Base-by-base conservation (phyloP, 2,797 vertebrate genomes). In the Pelochelys cantorii region DNA sequence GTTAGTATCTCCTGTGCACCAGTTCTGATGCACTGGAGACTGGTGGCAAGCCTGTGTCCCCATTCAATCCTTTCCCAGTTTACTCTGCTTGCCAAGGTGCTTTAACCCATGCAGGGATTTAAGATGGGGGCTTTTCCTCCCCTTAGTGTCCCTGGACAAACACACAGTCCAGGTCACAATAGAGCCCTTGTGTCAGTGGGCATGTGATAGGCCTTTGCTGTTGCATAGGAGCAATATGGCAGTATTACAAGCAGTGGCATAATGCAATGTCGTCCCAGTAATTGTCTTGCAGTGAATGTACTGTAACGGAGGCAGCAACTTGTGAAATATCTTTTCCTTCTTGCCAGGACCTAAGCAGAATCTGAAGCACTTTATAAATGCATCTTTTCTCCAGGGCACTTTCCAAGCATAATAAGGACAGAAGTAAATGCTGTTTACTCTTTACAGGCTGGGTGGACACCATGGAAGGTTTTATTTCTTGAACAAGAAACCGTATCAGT, bases 391-490 rank as follows among this genome's bases (percentile, higher is more conserved):
- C 90, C 92, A 92, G 56, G 90, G 59, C 84, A 80, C 89, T 93
- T 95, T 83, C 2, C 86, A 95, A 84, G 29, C 68, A 42, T 84
- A 92, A 85, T 95, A 97, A 81, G 93, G 90, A 97, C 80, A 60
- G 94, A 85, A 92, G 87, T 85, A 80, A 57, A 62, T 60, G 25
- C 8, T 5, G 89, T 95, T 95, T 85, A 89, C 56, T n/a, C 85
- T 60, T 34, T 74, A 81, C 86, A 88, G 57, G 85, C 92, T 97
- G 85, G 80, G 90, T 96, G 96, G 94, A 88, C 54, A 95, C 53
- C 53, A 34, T 18, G 92, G 87, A 82, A 90, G 75, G 31, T 86
- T 96, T 97, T 94, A 89, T 86, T 94, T 93, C 92, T 92, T 94
- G 84, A 95, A 57, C 89, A 96, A 93, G 65, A 95, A 74, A 94